These are phyloP conservation scores for Harpalus rufipes DNA, from an alignment of 2,888 invertebrate genomes.

Conservation along the genomic window DNA sequence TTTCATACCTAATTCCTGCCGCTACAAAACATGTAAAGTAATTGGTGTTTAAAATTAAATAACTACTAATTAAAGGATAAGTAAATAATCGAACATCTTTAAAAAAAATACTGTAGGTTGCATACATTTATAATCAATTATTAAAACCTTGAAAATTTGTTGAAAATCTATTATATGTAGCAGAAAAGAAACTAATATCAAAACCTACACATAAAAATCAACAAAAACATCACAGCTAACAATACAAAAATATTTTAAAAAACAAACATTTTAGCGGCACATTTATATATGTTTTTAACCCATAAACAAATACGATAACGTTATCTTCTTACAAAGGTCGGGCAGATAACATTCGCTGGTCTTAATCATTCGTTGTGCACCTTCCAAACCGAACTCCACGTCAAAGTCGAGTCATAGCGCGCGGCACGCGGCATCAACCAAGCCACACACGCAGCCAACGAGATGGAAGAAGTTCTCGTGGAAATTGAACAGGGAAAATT, in stretches of 20 bases:
- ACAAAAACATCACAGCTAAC: background rate
- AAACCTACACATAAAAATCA: too few species aligned
- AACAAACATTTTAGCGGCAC: background rate
- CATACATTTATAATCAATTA: too few species aligned
- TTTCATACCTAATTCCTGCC: too few species aligned
- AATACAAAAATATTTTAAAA: background rate
- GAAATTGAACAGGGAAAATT: slow-evolving; percentile 68
- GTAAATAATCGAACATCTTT: too few species aligned
- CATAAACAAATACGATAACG: slow-evolving; percentile 34
- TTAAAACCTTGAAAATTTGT: too few species aligned
- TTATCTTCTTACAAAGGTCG: slow-evolving; percentile 29
- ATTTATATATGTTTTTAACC: background rate
- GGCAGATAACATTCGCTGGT: background rate
- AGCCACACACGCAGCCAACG: slow-evolving; percentile 33
- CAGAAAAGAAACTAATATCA: too few species aligned
- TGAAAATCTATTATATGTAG: too few species aligned
- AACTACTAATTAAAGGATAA: too few species aligned
- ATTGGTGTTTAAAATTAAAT: too few species aligned
- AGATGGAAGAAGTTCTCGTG: slow-evolving; percentile 64
- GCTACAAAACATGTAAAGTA: too few species aligned
- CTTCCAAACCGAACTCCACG: background rate
- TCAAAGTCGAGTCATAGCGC: background rate
- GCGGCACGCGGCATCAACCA: slow-evolving; percentile 1
- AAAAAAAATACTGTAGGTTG: too few species aligned
- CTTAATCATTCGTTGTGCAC: background rate